Conservation (phyloP, 2,888 invertebrate genomes). For the Germaria angustata region DNA sequence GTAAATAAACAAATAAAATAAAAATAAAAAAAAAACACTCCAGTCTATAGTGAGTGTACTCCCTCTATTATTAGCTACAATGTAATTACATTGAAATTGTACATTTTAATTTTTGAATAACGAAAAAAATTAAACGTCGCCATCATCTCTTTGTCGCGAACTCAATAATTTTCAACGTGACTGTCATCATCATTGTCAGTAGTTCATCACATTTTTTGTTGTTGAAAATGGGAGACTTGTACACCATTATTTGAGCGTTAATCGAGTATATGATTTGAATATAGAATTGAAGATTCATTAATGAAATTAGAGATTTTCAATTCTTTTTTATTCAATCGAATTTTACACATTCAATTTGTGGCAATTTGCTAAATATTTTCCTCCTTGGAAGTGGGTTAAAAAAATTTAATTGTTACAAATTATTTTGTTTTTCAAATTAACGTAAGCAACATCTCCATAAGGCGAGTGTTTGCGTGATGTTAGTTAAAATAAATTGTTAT, state of each 20-base stretch:
- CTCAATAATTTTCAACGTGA: neutral
- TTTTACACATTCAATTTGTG: conserved; percentile 35
- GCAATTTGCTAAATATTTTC: neutral
- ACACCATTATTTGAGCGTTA: conserved; percentile 18
- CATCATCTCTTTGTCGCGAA: neutral
- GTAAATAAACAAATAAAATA: neutral
- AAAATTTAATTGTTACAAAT: conserved; percentile 9
- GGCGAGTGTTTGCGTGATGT: neutral
- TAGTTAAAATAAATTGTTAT: conserved; percentile 19
- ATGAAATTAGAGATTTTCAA: neutral
- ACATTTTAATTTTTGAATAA: conserved; percentile 6
- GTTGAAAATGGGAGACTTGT: conserved; percentile 11
- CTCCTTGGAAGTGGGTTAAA: neutral
- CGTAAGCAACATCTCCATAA: neutral
- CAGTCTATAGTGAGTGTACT: neutral
- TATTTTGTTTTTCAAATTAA: conserved; percentile 11
- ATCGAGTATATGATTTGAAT: neutral
- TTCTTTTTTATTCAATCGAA: neutral
- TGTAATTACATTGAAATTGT: conserved; percentile 36
- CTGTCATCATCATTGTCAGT: neutral
- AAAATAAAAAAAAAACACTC: neutral
- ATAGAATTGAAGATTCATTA: neutral
- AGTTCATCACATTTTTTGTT: neutral
- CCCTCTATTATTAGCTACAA: conserved; percentile 4
- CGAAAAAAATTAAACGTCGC: neutral